phyloP scores from a whole-genome alignment of 2,113 vertebrate genomes.

The Bubo scandiacus region DNA sequence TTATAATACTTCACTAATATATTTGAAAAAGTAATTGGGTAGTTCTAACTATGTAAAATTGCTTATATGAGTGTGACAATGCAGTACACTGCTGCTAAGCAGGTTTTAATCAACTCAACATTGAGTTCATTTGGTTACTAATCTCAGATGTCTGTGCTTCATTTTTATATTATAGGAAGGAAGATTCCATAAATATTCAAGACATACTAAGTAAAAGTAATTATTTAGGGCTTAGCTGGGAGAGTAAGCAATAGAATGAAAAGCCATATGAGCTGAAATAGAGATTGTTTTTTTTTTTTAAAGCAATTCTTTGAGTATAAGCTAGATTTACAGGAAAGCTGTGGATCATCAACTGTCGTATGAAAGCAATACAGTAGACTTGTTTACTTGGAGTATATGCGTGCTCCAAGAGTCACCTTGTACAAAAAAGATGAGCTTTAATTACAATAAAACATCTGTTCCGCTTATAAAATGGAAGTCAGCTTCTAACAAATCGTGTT shows the following conservation, averaged over 20 bases:
- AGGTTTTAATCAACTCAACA: conserved; percentile 60
- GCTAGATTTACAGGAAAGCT: conserved; percentile 23
- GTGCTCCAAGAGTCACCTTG: conserved; percentile 33
- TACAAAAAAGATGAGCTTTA: conserved; percentile 41
- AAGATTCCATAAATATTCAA: conserved; percentile 53
- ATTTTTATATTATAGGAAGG: conserved; percentile 27
- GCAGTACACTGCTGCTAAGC: conserved; percentile 10
- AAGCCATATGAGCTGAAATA: neutral
- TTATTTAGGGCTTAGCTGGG: conserved; percentile 30
- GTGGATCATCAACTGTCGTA: neutral
- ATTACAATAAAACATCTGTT: conserved; percentile 60
- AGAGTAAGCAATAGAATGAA: conserved; percentile 13
- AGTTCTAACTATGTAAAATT: conserved; percentile 44
- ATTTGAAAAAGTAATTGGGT: conserved; percentile 66
- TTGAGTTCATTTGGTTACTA: conserved; percentile 54
- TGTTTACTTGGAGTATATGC: conserved; percentile 22
- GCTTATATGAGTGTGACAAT: conserved; percentile 6
- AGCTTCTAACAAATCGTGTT: neutral
- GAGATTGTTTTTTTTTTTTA: neutral
- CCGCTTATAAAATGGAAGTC: conserved; percentile 4
- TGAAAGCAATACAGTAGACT: neutral
- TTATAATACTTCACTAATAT: conserved; percentile 48
- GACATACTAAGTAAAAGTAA: conserved; percentile 22
- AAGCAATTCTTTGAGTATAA: neutral
- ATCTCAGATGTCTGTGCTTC: conserved; percentile 46